A percentile compares a stretch with the other conserved stretches of the same genome.
Evolutionary conservation across 2,797 vertebrate genomes (phyloP).

Genomic region (Hapalemur alaotrensis): DNA sequence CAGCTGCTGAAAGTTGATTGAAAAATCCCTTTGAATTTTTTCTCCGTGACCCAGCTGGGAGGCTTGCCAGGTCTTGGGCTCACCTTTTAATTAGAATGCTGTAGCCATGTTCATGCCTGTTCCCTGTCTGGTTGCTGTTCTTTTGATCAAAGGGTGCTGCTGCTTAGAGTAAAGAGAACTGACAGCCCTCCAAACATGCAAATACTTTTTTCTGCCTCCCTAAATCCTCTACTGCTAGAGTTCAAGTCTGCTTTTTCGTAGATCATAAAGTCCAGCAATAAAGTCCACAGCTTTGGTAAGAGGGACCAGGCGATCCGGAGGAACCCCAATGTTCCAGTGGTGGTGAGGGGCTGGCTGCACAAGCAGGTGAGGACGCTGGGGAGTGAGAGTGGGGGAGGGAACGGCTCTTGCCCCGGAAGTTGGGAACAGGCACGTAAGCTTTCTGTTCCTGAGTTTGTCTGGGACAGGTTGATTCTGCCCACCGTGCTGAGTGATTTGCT

Average conservation of each 20-base stretch:
- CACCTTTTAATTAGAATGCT: not conserved
- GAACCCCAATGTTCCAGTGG: slow-evolving; percentile 95
- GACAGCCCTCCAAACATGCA: not conserved
- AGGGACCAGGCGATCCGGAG: slow-evolving; percentile 97
- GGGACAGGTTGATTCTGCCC: not conserved
- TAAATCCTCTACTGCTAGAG: not conserved
- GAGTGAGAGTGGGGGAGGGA: not conserved
- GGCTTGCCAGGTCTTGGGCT: not conserved
- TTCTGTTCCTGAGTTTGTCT: not conserved
- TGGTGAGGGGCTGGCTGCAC: slow-evolving; percentile 98
- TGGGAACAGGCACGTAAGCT: not conserved
- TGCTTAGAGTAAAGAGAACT: not conserved
- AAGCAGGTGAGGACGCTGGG: slow-evolving; percentile 90
- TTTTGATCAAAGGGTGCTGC: not conserved
- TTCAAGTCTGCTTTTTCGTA: slow-evolving; percentile 75
- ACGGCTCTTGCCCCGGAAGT: not conserved
- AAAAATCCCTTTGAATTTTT: not conserved
- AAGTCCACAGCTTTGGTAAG: slow-evolving; percentile 98
- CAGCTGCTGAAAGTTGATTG: not conserved
- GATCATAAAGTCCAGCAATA: slow-evolving; percentile 88
- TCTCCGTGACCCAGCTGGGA: not conserved
- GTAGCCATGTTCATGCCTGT: not conserved
- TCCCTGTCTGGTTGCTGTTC: not conserved
- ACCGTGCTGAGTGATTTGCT: not conserved
- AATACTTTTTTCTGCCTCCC: not conserved